Evolutionary conservation across 2,888 invertebrate genomes (phyloP), one percentile per base, ranked within the genome.

Genomic region (Caenorhabditis sulstoni): DNA sequence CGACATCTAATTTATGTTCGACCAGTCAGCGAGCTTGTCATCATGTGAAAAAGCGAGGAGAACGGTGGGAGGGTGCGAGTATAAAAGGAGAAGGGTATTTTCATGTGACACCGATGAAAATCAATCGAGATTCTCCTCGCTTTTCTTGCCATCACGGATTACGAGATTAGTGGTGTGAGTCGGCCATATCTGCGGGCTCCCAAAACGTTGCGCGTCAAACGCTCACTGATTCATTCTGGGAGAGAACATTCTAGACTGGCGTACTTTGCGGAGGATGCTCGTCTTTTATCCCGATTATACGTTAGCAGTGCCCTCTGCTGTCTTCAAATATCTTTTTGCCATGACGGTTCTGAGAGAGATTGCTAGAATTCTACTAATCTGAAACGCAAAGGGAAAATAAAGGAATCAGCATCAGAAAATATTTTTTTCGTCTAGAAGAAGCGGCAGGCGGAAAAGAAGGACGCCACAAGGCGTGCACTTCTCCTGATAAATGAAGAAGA

Each of bases 401-500:
- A 52, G 29, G 29, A 52, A 37, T 53, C 47, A 61, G 61, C 61
- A 64, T 35, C 62, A 18, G 23, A 47, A 62, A 62, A 57, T 53
- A 45, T 49, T 47, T 47, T 55, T 23, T 39, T 45, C 20, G 35
- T 11, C n/a, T 29, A 39, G 37, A 23, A 55, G 35, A 50, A 64
- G 7, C 3, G 29, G n/a, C 64, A 39, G 50, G 55, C 57, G 50
- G 50, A 55, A 64, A 37, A 23, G 55, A 45, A 41, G 62, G 37
- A 50, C 22, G 20, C 16, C 35, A 50, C 50, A 49, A 62, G 23
- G 14, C 62, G 62, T 50, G 53, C 61, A 52, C 49, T 68, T 59
- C 12, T 55, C 55, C 71, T 71, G 73, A 73, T 73, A 73, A 73
- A 73, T 73, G 73, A 64, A 64, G 73, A 73, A 73, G 64, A 65